Evolutionary conservation across 2,797 vertebrate species (phyloP), one percentile per base, ranked within the genome.

Genomic region (Fistularia tabacaria): DNA sequence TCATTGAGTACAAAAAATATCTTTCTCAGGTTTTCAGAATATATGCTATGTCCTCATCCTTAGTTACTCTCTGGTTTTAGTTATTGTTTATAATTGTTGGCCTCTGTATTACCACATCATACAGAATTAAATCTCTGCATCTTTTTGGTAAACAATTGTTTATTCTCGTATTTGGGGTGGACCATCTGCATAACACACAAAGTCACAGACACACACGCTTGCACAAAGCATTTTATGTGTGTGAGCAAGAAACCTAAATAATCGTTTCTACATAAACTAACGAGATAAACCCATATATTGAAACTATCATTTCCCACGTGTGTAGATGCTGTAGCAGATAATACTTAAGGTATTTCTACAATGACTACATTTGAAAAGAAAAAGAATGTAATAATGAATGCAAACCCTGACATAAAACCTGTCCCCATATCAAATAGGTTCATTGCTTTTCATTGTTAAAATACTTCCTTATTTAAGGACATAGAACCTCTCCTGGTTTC

Each of bases 1-100:
- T 78, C 45, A 79, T 44, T 64, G 48, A 61, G 75, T 69, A 66
- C 14, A 50, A 59, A 57, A 10, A 43, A 48, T n/a, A 49, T 15
- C 44, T 51, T 57, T 69, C 43, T 74, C 44, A 47, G 66, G 77
- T 71, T 71, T 69, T 64, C 46, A 66, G 72, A 73, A 77, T 69
- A 71, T 64, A 42, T 13, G 46, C 15, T 36, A 36, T 71, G 74
- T 68, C 11, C 14, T 55, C 3, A 38, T 40, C 56, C 10, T 45
- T 45, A 14, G 48, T 66, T 42, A 42, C 15, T 57, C 13, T 7
- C 38, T 25, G 9, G 14, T 62, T 74, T 59, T 47, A 57, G 12
- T 62, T 25, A 56, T 51, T 7, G 38, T 59, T 68, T 61, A 14
- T 54, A 46, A 57, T 65, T 43, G 15, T 66, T 70, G 75, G 12